Evolutionary conservation across 2,113 vertebrate genomes (phyloP).

Genomic region (Rhinopomastus cyanomelas): DNA sequence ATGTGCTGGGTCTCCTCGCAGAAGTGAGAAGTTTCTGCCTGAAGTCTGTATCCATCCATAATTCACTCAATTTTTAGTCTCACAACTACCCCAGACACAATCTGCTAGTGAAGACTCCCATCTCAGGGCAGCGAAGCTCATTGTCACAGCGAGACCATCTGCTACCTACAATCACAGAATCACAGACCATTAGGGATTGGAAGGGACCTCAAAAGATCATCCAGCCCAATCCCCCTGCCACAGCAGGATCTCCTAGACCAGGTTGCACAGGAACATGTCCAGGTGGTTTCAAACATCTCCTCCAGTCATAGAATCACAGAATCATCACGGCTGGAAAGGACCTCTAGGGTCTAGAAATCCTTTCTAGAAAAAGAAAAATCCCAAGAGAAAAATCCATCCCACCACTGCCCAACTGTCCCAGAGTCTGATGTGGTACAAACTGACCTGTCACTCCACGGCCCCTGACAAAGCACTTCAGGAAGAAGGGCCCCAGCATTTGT

Average conservation of each 20-base stretch:
- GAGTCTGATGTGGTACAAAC: not conserved
- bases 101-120: not conserved
- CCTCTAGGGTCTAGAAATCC: too few species aligned
- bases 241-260: too few species aligned
- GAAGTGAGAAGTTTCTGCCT: not conserved
- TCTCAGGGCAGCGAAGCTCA: not conserved
- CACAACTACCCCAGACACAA: not conserved
- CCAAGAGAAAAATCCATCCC: not conserved
- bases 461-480: conserved; percentile 25
- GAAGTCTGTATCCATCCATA: not conserved
- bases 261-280: too few species aligned
- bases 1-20: not conserved
- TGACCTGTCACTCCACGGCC: conserved; percentile 10
- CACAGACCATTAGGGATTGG: too few species aligned
- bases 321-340: too few species aligned
- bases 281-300: too few species aligned
- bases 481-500: conserved; percentile 37
- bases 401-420: not conserved
- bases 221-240: too few species aligned
- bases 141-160: not conserved
- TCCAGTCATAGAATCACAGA: too few species aligned
- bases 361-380: not conserved
- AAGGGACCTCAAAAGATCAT: too few species aligned
- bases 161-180: too few species aligned
- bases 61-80: not conserved